These are phyloP conservation scores for Aplodontia rufa DNA, from an alignment of 2,113 vertebrate genomes.

Conservation along the genomic window DNA sequence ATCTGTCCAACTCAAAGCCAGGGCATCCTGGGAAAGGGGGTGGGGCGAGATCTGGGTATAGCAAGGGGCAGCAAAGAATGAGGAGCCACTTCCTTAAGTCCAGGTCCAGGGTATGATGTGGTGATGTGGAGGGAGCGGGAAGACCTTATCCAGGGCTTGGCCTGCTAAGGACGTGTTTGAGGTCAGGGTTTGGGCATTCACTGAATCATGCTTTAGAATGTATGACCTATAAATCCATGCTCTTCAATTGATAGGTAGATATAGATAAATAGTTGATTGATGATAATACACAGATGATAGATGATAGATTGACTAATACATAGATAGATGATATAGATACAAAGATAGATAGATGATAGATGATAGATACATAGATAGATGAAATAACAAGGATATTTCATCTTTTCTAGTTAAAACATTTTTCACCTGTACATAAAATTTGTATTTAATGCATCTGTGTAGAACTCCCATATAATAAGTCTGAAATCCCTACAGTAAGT, in stretches of 20 bases:
- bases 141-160: background rate
- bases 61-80: background rate
- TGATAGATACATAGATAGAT: too few species aligned
- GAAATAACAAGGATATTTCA: background rate
- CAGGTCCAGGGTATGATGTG: fast-evolving
- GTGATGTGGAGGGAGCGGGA: too few species aligned
- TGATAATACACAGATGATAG: too few species aligned
- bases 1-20: background rate
- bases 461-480: background rate
- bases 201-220: background rate
- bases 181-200: background rate
- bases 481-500: background rate
- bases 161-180: background rate
- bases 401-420: background rate
- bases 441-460: background rate
- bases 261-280: too few species aligned
- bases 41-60: background rate
- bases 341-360: too few species aligned
- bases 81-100: background rate
- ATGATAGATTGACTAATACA: too few species aligned
- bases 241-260: too few species aligned
- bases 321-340: too few species aligned
- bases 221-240: background rate
- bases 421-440: background rate
- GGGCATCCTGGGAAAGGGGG: background rate